Evolutionary conservation across 2,888 invertebrate genomes (phyloP), one percentile per base, ranked within the genome.

Genomic region (Paralinhomoeus sp.): DNA sequence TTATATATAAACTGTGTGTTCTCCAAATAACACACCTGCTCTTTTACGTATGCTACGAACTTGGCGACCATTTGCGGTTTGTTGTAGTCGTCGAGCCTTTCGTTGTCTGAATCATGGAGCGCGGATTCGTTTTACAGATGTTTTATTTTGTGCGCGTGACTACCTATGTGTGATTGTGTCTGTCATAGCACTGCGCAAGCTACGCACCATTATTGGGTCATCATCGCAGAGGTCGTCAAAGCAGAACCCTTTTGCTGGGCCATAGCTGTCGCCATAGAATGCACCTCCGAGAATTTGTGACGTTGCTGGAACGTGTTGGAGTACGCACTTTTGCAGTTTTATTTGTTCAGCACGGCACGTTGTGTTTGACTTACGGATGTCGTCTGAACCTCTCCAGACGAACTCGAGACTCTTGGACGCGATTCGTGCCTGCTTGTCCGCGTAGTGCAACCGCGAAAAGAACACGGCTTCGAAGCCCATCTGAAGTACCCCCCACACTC

Each of bases 171-270:
- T n/a, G n/a, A n/a, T n/a, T n/a, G n/a, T n/a, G n/a, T n/a, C n/a
- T n/a, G n/a, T n/a, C n/a, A n/a, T n/a, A n/a, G n/a, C n/a, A n/a
- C n/a, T n/a, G n/a, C n/a, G n/a, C n/a, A n/a, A n/a, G n/a, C n/a
- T n/a, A n/a, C 47, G 38, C 47, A 62, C 62, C 56, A 61, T 60
- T 22, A 68, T 58, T 13, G 66, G 66, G 21, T 58, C 57, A 51
- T 65, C 65, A 7, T 64, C 62, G 58, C 91, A 91, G 0, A 80
- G 68, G 5, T 77, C 71, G 60, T 93, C 91, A 62, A 83, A 93
- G 57, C 91, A 91, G 63, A 87, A 91, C 0, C 85, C 87, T 7
- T 73, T 70, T 0, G 91, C 91, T 0, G 84, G 78, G 0, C 73
- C 73, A 60, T 87, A 87, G 1, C 72, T 74, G 54, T 84, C 82